Conservation (phyloP, 2,797 vertebrate genomes). For the Enteromius mattozi region DNA sequence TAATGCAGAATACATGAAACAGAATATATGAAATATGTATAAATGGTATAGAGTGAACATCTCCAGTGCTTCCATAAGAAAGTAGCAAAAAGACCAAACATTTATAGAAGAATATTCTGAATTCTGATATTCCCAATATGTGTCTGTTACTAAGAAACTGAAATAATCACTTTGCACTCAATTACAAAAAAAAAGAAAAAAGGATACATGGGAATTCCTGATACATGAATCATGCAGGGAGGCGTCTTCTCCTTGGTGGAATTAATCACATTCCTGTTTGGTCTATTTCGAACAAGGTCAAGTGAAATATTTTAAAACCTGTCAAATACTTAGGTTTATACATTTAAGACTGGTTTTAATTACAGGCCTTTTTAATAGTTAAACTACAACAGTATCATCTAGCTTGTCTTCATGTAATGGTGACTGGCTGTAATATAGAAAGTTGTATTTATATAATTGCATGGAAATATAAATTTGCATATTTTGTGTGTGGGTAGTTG, state of each 20-base stretch:
- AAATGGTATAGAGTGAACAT: neutral
- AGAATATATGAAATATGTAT: neutral
- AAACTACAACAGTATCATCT: neutral
- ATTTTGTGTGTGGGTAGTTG: neutral
- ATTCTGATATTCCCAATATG: neutral
- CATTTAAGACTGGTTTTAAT: neutral
- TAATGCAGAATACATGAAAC: neutral
- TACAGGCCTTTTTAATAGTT: neutral
- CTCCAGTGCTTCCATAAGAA: neutral
- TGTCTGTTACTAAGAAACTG: neutral
- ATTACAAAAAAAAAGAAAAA: no score
- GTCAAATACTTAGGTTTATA: neutral
- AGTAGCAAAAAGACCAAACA: neutral
- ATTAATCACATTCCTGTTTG: neutral
- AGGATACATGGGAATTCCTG: conserved; percentile 1
- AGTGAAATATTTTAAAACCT: neutral
- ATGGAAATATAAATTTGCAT: neutral
- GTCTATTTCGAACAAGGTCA: neutral
- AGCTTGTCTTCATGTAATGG: neutral
- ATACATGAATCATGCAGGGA: neutral
- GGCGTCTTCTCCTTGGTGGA: neutral
- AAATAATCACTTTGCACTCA: neutral
- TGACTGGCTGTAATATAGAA: neutral
- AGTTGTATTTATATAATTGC: neutral
- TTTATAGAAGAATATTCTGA: neutral